Conservation (phyloP, 2,797 vertebrate genomes). For the Echiichthys vipera region DNA sequence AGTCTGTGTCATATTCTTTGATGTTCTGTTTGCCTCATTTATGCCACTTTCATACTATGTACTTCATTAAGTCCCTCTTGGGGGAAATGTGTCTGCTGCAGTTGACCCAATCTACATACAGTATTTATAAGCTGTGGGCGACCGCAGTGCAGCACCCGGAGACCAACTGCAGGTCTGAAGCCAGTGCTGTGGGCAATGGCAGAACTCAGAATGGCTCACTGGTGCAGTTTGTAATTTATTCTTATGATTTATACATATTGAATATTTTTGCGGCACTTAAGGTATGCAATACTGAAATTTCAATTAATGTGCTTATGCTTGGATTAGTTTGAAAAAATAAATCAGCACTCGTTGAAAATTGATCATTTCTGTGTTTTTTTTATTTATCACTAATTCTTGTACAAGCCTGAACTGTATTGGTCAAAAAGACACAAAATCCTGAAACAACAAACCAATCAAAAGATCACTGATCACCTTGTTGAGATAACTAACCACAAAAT, state of each 20-base stretch:
- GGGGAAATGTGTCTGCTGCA: constrained; percentile 40
- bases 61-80: constrained; percentile 24
- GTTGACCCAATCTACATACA: constrained; percentile 63
- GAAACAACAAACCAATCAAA: constrained; percentile 81
- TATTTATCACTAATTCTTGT: constrained; percentile 81
- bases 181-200: constrained; percentile 12
- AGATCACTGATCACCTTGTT: constrained; percentile 79
- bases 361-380: constrained; percentile 71
- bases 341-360: constrained; percentile 76
- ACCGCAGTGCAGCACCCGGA: constrained; percentile 59
- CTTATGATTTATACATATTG: constrained; percentile 36
- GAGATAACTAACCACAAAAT: constrained; percentile 80
- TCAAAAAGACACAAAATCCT: constrained; percentile 82
- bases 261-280: constrained; percentile 5
- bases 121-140: constrained; percentile 57
- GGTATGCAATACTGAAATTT: constrained; percentile 22
- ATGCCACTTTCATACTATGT: constrained; percentile 25
- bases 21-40: constrained; percentile 31
- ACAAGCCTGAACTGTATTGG: constrained; percentile 80
- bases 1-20: constrained; percentile 23
- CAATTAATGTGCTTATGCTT: constrained; percentile 37
- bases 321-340: constrained; percentile 58
- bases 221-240: not conserved
- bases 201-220: constrained; percentile 5
- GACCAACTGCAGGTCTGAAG: constrained; percentile 44